phyloP scores from a whole-genome alignment of 2,888 invertebrate genomes.

The Chironomus riparius region DNA sequence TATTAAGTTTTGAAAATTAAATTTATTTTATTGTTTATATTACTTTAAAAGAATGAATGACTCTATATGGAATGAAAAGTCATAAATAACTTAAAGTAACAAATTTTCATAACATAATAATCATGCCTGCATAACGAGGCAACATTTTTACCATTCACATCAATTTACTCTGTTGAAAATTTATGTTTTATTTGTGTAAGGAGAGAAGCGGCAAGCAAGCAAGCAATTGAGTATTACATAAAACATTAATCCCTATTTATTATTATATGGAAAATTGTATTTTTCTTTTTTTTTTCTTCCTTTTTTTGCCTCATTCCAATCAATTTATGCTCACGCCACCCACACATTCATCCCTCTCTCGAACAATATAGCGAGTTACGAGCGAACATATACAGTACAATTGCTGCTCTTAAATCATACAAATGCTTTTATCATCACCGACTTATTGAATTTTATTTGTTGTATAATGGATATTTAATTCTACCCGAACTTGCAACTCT shows the following conservation, averaged over 20 bases:
- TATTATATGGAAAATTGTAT: background rate
- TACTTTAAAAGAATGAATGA: background rate
- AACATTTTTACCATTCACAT: background rate
- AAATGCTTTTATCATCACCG: constrained; percentile 25
- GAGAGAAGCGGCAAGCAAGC: background rate
- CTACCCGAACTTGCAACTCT: background rate
- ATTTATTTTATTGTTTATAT: background rate
- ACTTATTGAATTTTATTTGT: constrained; percentile 25
- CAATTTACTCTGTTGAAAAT: background rate
- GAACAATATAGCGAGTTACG: background rate
- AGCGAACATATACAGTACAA: background rate
- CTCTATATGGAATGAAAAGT: background rate
- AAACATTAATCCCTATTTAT: constrained; percentile 25
- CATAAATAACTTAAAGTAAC: constrained; percentile 1
- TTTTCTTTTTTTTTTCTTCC: too few species aligned
- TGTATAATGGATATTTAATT: constrained; percentile 26
- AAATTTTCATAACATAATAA: constrained; percentile 6
- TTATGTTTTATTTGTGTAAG: background rate
- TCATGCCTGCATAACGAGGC: background rate
- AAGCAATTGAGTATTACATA: constrained; percentile 21
- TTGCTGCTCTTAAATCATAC: constrained; percentile 24
- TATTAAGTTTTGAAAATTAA: background rate
- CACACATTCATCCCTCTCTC: background rate
- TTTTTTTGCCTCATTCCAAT: too few species aligned
- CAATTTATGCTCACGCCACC: background rate